Evolutionary conservation across 2,797 vertebrate genomes (phyloP).

Genomic region (Malurus splendens): DNA sequence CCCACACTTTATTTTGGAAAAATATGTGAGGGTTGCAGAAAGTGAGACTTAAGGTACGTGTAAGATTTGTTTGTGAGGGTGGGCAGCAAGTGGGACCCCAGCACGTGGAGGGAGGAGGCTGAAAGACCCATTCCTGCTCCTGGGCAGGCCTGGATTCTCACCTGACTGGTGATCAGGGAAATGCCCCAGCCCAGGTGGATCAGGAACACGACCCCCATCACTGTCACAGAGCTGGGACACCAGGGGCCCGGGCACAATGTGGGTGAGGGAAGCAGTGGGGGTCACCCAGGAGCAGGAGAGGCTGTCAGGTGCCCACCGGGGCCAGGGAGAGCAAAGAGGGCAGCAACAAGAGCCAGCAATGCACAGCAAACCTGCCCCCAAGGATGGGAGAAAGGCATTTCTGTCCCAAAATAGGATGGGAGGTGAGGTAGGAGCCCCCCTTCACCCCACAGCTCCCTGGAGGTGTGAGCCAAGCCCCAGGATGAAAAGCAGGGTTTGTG

Average conservation of each 20-base stretch:
- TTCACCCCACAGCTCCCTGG: rapidly evolving
- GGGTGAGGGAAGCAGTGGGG: no score
- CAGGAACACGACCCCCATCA: rapidly evolving
- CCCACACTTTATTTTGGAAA: neutral
- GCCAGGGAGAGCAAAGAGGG: rapidly evolving
- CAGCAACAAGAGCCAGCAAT: neutral
- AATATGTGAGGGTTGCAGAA: neutral
- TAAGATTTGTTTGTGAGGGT: neutral
- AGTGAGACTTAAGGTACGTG: rapidly evolving
- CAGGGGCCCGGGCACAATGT: neutral
- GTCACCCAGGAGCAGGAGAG: neutral
- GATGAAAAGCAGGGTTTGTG: neutral
- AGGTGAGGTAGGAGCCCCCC: neutral
- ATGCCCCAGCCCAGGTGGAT: no score
- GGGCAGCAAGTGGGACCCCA: neutral
- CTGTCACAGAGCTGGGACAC: neutral
- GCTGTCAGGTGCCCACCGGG: rapidly evolving
- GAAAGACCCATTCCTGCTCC: neutral
- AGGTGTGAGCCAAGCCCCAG: rapidly evolving
- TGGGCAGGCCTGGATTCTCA: neutral
- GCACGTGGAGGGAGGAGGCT: neutral
- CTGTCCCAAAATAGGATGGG: neutral
- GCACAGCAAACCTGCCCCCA: rapidly evolving
- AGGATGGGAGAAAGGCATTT: neutral
- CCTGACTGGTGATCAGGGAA: no score